Base-by-base conservation (phyloP, 2,797 vertebrate species). In the Amphiprion clarkii region DNA sequence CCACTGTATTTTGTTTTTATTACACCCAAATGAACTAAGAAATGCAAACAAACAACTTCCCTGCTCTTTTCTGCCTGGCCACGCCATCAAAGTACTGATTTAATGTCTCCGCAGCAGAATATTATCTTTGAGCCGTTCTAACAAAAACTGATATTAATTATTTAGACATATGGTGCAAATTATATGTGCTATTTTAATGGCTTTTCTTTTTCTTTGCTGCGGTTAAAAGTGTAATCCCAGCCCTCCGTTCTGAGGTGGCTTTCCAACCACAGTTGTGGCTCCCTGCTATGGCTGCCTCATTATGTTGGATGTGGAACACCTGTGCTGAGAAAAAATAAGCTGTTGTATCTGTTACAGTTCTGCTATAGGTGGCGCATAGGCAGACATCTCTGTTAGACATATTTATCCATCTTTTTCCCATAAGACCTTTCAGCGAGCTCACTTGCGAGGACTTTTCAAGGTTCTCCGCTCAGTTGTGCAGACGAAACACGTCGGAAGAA, bases 261-360 rank as follows among this genome's bases (percentile, higher is more conserved):
- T 79, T 86, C 67, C 67, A 79, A 83, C 76, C 87, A 70, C 87
- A 76, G 78, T 73, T 72, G 82, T 42, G 62, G 76, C 72, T 83
- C 85, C 89, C 87, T 57, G 83, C 87, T 83, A 85, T 63, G 75
- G 62, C 85, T 23, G 71, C 80, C 87, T 88, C 84, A 89, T 92
- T 91, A 87, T 74, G 69, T 58, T 71, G 67, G 85, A 91, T 87
- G 78, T 88, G 62, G 74, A 89, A 88, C 88, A 91, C 90, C 89
- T 90, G 86, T 84, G 74, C 67, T 55, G 76, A 78, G 75, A 84
- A 64, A 79, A 72, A 36, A 19, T 46, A 53, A 36, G 39, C 19
- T 62, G 76, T 79, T 48, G 67, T 76, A 66, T 53, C 23, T 31
- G 31, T 27, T 72, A 48, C 8, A 10, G 49, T 74, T 66, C 64